Conservation (phyloP, 2,888 invertebrate species). For the Tortricodes alternella region DNA sequence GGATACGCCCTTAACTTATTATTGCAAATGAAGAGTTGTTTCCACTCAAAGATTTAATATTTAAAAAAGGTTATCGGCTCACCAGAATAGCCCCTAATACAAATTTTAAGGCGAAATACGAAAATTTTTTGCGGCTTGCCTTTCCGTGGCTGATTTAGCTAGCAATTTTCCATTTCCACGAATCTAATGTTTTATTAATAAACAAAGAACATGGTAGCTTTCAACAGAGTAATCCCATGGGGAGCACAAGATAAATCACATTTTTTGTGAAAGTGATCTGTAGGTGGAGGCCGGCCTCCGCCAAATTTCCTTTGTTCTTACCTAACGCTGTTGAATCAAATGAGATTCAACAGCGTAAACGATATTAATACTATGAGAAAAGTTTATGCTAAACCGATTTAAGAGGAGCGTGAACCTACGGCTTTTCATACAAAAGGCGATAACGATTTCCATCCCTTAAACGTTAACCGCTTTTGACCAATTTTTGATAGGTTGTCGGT, state of each 20-base stretch:
- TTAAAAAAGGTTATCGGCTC: conserved; percentile 13
- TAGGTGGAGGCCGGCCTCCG: neutral
- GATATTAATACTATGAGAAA: conserved; percentile 12
- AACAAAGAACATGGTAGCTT: conserved; percentile 9
- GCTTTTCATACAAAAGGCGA: neutral
- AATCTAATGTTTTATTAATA: conserved; percentile 27
- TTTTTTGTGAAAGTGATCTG: conserved; percentile 11
- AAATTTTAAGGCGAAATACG: conserved; percentile 15
- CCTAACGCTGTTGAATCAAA: too few relatives aligned
- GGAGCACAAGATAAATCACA: conserved; percentile 6
- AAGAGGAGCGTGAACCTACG: neutral
- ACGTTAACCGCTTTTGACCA: too few relatives aligned
- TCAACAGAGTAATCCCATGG: conserved; percentile 10
- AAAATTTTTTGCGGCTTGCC: conserved; percentile 16
- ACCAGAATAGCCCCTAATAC: conserved; percentile 14
- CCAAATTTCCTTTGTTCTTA: conserved; percentile 20
- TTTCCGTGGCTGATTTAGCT: conserved; percentile 18
- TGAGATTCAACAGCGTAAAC: conserved; percentile 1
- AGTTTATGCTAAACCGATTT: neutral
- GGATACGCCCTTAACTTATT: too few relatives aligned
- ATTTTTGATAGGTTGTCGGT: too few relatives aligned
- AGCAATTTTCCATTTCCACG: conserved; percentile 23
- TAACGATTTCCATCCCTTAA: too few relatives aligned
- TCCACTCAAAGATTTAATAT: neutral
- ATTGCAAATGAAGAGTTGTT: neutral